Conservation (phyloP, 2,888 invertebrate genomes). For the Drosophila meridionalis region DNA sequence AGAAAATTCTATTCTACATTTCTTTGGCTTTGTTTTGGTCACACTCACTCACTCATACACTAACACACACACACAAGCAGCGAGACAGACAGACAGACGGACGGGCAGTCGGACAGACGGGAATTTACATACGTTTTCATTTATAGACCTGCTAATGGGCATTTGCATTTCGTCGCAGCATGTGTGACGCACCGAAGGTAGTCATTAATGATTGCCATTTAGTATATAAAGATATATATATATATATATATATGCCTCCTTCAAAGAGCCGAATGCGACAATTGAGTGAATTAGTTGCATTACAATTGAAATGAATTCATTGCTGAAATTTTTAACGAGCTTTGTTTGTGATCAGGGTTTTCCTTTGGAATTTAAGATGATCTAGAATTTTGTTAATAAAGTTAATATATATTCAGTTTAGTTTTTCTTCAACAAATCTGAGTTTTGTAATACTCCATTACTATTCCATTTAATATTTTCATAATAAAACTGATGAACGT, state of each 20-base stretch:
- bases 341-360: not conserved
- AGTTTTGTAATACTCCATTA: no score
- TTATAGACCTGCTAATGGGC: slow-evolving; percentile 14
- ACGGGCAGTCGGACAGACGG: not conserved
- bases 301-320: not conserved
- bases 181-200: not conserved
- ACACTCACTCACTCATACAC: slow-evolving; percentile 17
- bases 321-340: not conserved
- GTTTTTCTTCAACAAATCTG: no score
- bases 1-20: slow-evolving; percentile 55
- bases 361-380: not conserved
- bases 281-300: not conserved
- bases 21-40: slow-evolving; percentile 75
- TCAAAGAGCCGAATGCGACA: not conserved
- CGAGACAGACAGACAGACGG: not conserved
- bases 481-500: no score
- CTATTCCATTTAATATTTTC: no score
- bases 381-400: no score
- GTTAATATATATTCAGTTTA: no score
- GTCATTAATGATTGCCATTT: slow-evolving; percentile 7
- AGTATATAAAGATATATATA: not conserved
- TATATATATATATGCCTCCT: not conserved
- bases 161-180: slow-evolving; percentile 2
- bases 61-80: not conserved
- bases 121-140: slow-evolving; percentile 31